Base-by-base conservation (phyloP, 2,113 vertebrate species). In the Sarotherodon lohbergeri region DNA sequence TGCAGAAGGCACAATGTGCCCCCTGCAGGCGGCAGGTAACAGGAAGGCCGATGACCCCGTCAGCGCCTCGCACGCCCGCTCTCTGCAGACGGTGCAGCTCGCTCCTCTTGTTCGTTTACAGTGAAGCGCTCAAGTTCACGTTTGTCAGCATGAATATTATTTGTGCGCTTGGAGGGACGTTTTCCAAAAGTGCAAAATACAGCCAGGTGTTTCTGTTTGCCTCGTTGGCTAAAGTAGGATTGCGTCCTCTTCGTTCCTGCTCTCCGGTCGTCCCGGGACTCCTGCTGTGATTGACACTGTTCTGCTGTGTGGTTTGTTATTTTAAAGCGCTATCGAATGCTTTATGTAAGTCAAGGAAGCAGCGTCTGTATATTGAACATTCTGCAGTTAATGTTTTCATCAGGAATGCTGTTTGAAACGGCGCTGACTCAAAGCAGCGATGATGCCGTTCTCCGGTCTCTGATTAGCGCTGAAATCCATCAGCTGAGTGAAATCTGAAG, bases 311-410 rank as follows among this genome's bases (percentile, higher is more conserved):
- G 16, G 16, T 13, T 78, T 50, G 41, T 48, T 29, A 19, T 48
- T 76, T 50, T 19, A 48, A 48, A 76, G 14, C 1, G 2, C 24
- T 0, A 46, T 16, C 5, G 5, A 46, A 6, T 0, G 2, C 7
- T 46, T 48, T 50, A 0, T 76, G 43, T 48, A 19, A 76, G 43
- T 48, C 2, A 29, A 36, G 41, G 43, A 48, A 73, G 41, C 68
- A 1, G 22, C 5, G 4, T 16, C 14, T 76, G 9, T 0, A 48
- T 7, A 29, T 19, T 76, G 14, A 76, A 48, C 68, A 48, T 5
- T 3, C 14, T 76, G 43, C 71, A 32, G 43, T 50, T 50, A 50
- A 76, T 76, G 24, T 50, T 76, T 76, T 48, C 46, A 76, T 76
- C 71, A 29, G 71, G 9, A 19, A 48, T 50, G 71, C 43, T 48